Percentiles rank a stretch among this genome's conserved stretches.
These are phyloP conservation scores for Ophioninae sp. DNA, from an alignment of 2,888 invertebrate species.

Conservation along the genomic window DNA sequence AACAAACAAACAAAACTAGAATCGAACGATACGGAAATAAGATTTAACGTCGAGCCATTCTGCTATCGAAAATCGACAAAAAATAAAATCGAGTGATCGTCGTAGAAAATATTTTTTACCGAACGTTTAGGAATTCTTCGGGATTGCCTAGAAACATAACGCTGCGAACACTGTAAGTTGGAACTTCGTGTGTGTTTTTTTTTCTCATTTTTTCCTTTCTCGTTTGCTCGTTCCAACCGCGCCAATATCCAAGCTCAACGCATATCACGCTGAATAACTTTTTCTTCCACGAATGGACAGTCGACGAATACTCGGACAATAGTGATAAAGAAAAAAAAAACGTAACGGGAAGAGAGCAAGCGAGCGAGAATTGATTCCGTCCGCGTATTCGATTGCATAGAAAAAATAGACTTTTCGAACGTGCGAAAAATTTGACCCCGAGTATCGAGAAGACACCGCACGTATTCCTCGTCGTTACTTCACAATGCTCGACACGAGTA, in stretches of 20 bases:
- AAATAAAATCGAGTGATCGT: too few species aligned
- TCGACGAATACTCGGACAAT: constrained; percentile 39
- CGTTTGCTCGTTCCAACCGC: neutral
- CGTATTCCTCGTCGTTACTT: neutral
- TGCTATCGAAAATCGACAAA: too few species aligned
- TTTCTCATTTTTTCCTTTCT: neutral
- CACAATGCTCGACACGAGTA: constrained; percentile 10
- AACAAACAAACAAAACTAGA: neutral
- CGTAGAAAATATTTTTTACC: neutral
- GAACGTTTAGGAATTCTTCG: neutral
- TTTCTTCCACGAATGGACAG: neutral
- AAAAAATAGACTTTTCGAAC: constrained; percentile 28
- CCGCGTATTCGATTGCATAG: constrained; percentile 24
- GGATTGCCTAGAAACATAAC: constrained; percentile 5
- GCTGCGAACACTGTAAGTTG: neutral
- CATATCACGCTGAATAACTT: constrained; percentile 11
- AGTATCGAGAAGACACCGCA: neutral
- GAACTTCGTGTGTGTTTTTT: constrained; percentile 5
- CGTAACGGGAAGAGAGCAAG: neutral
- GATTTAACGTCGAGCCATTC: neutral
- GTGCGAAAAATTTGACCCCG: constrained; percentile 17
- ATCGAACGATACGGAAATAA: neutral
- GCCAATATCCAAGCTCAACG: constrained; percentile 8
- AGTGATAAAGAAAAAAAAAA: neutral
- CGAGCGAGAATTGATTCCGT: constrained; percentile 9